Percentiles rank a stretch among this genome's conserved stretches.
These are phyloP conservation scores for Dastarcus helophoroides DNA, from an alignment of 2,888 invertebrate species.

Conservation along the genomic window DNA sequence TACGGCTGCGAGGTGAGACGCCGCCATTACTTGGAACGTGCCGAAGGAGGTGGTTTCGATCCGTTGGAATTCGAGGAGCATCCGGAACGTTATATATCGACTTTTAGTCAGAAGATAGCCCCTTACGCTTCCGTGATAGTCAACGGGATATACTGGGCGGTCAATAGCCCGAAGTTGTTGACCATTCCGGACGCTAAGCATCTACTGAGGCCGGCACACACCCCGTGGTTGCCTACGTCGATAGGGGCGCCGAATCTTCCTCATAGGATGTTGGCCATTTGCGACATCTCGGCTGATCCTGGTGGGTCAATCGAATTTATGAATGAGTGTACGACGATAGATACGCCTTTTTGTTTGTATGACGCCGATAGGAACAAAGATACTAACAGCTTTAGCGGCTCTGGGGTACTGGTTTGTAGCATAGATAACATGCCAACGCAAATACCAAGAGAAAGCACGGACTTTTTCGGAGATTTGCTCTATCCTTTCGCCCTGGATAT, in stretches of 20 bases:
- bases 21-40: constrained; percentile 84
- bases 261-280: constrained; percentile 86
- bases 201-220: constrained; percentile 74
- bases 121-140: constrained; percentile 95
- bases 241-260: constrained; percentile 80
- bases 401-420: constrained; percentile 97
- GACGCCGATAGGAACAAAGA: constrained; percentile 97
- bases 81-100: constrained; percentile 90
- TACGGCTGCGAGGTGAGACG: constrained; percentile 94
- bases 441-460: constrained; percentile 91
- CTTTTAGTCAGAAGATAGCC: constrained; percentile 92
- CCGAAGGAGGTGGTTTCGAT: constrained; percentile 87
- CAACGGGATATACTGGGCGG: constrained; percentile 99
- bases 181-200: constrained; percentile 98
- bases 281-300: constrained; percentile 98
- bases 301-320: constrained; percentile 86
- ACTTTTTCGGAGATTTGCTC: constrained; percentile 91
- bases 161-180: constrained; percentile 87
- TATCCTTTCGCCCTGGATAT: constrained; percentile 85
- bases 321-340: constrained; percentile 99
- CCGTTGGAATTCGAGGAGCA: constrained; percentile 76
- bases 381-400: constrained; percentile 90
- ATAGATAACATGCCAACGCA: constrained; percentile 99
- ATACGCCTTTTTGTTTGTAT: constrained; percentile 98
- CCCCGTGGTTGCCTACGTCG: constrained; percentile 87